Evolutionary conservation across 2,113 vertebrate species (phyloP).

Genomic region (Chamaetylas fuelleborni): DNA sequence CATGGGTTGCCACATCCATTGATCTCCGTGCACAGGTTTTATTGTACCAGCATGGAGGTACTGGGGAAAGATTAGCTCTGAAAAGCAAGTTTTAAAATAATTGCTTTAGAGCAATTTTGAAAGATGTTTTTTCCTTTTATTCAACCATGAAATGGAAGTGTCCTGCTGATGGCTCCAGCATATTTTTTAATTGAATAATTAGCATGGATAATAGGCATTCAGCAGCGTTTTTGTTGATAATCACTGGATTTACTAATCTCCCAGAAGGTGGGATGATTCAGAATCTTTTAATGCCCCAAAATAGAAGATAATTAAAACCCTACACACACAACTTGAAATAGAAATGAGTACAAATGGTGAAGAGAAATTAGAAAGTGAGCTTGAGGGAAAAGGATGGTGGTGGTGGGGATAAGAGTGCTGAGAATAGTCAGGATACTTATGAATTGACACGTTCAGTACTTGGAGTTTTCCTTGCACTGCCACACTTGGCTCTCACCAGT

Average conservation of each 20-base stretch:
- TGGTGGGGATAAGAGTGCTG: background rate
- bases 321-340: background rate
- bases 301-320: conserved; percentile 47
- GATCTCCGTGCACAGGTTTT: background rate
- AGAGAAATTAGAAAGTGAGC: conserved; percentile 17
- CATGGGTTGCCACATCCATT: background rate
- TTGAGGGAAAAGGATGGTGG: background rate
- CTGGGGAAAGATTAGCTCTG: background rate
- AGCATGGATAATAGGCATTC: conserved; percentile 31
- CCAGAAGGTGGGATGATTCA: conserved; percentile 59
- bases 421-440: background rate
- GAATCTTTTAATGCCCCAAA: conserved; percentile 23
- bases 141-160: conserved; percentile 29
- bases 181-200: conserved; percentile 60
- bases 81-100: conserved; percentile 27
- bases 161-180: conserved; percentile 41
- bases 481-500: background rate
- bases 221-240: background rate
- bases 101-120: conserved; percentile 32
- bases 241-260: conserved; percentile 47
- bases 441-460: background rate
- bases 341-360: conserved; percentile 14
- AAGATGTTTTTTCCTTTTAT: conserved; percentile 1
- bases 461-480: background rate
- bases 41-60: background rate